Evolutionary conservation across 2,113 vertebrate genomes (phyloP).

Genomic region (Lophura nycthemera): DNA sequence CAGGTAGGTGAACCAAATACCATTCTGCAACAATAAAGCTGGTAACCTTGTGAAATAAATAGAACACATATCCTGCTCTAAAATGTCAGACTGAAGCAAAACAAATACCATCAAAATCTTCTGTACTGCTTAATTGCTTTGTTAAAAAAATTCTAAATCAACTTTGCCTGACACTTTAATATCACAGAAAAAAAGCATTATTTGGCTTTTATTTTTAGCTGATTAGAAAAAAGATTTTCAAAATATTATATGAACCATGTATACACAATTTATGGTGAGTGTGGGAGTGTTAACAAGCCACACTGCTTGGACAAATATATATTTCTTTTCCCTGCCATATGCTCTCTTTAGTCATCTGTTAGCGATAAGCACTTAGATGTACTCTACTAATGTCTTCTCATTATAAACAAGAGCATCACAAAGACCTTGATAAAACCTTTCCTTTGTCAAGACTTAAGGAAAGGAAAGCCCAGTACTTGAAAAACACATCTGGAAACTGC

Average conservation of each 20-base stretch:
- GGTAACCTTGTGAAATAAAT: not conserved
- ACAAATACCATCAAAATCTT: conserved; percentile 1
- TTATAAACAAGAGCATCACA: conserved; percentile 69
- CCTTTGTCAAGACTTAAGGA: conserved; percentile 61
- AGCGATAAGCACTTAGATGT: conserved; percentile 59
- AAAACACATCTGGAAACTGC: conserved; percentile 71
- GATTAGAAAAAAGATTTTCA: conserved; percentile 1
- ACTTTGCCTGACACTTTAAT: conserved; percentile 7
- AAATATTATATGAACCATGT: conserved; percentile 25
- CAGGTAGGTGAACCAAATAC: not conserved
- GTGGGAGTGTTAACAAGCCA: conserved; percentile 69
- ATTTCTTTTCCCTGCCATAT: conserved; percentile 70
- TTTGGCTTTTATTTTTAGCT: conserved; percentile 57
- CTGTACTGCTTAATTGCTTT: not conserved
- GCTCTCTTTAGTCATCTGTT: conserved; percentile 68
- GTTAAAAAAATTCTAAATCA: conserved; percentile 25
- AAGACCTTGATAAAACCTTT: conserved; percentile 74
- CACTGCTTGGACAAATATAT: conserved; percentile 61
- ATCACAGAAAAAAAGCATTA: conserved; percentile 9
- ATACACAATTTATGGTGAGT: conserved; percentile 53
- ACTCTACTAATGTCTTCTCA: conserved; percentile 63
- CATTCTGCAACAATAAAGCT: not conserved
- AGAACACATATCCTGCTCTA: not conserved
- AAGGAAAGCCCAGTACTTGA: not conserved
- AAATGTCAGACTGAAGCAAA: conserved; percentile 9